Evolutionary conservation across 2,888 invertebrate genomes (phyloP), one percentile per base, ranked within the genome.

Genomic region (Galerucella calmariensis): DNA sequence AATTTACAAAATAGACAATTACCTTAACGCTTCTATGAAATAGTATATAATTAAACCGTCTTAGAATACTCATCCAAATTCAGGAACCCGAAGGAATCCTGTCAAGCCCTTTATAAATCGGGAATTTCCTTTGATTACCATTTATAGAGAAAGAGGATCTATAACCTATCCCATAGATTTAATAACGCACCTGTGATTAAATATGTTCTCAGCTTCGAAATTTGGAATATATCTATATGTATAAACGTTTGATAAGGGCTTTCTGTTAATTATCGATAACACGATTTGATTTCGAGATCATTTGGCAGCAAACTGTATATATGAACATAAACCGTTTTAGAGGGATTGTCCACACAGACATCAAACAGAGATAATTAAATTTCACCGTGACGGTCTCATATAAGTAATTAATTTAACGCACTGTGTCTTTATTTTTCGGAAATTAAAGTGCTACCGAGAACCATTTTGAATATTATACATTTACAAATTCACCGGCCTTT

Each of bases 141-240:
- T 46, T 62, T n/a, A n/a, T n/a, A 62, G 61, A 41, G 69, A 62
- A 61, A 69, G 27, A n/a, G 24, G 62, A 69, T 59, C 51, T 61
- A 61, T 59, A 62, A 59, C 20, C 24, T 61, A 35, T 48, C 69
- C 35, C 48, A 61, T 61, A 27, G 69, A 62, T 69, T 69, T 69
- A 69, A 69, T 69, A 69, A 69, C 61, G 69, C 69, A 61, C 27
- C 69, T 69, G 48, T 62, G 62, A 56, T 68, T 68, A 68, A 56
- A 68, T 68, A 35, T 68, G 58, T 68, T 67, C 67, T 35, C 46
- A 51, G 58, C 48, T 58, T 68, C 27, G 41, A 51, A 68, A 53
- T 68, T 68, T 58, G 27, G 41, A 58, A 48, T 61, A 62, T 44
- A 44, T 44, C 8, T 44, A 46, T 46, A 58, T 24, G n/a, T 68